Evolutionary conservation across 1,140 invertebrate genomes (phyloP), one percentile per base, ranked within the genome.

Genomic region (Camponotus floridanus): DNA sequence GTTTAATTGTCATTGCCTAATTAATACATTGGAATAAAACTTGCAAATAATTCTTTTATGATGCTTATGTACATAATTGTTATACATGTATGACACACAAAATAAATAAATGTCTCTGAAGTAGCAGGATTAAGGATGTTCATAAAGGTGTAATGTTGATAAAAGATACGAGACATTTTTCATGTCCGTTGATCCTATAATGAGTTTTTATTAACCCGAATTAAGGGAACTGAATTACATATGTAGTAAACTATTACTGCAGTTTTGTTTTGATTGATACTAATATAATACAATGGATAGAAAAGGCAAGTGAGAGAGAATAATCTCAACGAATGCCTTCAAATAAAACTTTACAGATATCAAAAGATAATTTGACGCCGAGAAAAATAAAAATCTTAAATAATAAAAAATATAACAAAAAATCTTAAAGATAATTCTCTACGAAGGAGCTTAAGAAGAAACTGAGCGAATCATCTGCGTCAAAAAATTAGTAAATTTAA

Each of bases 201-300:
- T 80, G 62, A 90, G 57, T 88, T 91, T 92, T 91, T 92, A 91
- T 91, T 91, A 73, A 91, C 76, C 85, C 65, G 83, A 90, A 90
- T 85, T 91, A 26, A 88, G 87, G 21, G 45, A 88, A 90, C 87
- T 21, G 36, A 11, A 61, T 71, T 89, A 89, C 88, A 91, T 90
- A 59, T 81, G 42, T 83, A 76, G 73, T 78, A 85, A 87, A 85
- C 59, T 65, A 85, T 84, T 86, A 88, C 80, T 85, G 79, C 87
- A 79, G 80, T 76, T 70, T 51, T 57, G 15, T 3, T 74, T 64
- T n/a, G 26, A 39, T 76, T 55, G 76, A 81, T 85, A 55, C 70
- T 33, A 84, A 90, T 51, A 33, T 15, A 33, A 42, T 74, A 65
- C 15, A 26, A 76, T 21, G 36, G 11, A 48, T 48, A 48, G 45